Evolutionary conservation across 2,888 invertebrate genomes (phyloP).

Genomic region (Heteromurus nitidus): DNA sequence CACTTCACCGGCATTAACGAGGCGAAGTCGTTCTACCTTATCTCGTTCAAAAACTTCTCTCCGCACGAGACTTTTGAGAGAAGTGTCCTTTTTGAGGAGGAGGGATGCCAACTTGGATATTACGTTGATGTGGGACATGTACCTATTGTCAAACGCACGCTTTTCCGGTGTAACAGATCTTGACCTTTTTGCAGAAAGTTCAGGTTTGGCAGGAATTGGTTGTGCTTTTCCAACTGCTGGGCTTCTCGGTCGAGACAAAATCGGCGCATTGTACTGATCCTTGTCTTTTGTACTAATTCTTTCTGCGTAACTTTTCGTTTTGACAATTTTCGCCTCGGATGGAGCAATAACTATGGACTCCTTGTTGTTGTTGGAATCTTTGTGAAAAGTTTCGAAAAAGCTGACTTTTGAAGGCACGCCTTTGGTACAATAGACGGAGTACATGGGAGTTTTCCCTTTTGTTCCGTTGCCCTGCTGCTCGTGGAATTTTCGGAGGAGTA

Average conservation of each 20-base stretch:
- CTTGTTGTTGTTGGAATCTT: conserved; percentile 63
- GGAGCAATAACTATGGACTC: conserved; percentile 53
- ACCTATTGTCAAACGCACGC: conserved; percentile 73
- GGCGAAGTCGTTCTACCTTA: conserved; percentile 77
- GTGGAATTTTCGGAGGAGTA: conserved; percentile 68
- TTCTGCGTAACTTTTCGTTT: conserved; percentile 62
- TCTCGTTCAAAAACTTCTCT: conserved; percentile 71
- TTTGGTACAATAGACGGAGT: conserved; percentile 78
- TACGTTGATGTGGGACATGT: conserved; percentile 92
- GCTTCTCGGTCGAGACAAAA: conserved; percentile 35
- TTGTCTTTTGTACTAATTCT: conserved; percentile 4
- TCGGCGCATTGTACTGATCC: not conserved
- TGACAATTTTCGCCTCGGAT: conserved; percentile 67
- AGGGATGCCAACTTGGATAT: conserved; percentile 89
- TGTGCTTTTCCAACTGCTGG: conserved; percentile 26
- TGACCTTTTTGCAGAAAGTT: conserved; percentile 37
- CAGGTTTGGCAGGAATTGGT: not conserved
- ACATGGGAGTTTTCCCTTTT: conserved; percentile 67
- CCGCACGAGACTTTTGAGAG: conserved; percentile 67
- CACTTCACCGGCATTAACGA: conserved; percentile 86
- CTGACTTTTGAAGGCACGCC: conserved; percentile 85
- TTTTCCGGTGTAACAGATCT: conserved; percentile 61
- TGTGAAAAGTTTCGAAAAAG: conserved; percentile 82
- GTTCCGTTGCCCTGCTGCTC: conserved; percentile 48
- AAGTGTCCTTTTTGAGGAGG: conserved; percentile 75